Percentiles rank a stretch among this genome's conserved stretches.
Conservation (phyloP, 2,888 invertebrate species). For the Saturnia japonica region DNA sequence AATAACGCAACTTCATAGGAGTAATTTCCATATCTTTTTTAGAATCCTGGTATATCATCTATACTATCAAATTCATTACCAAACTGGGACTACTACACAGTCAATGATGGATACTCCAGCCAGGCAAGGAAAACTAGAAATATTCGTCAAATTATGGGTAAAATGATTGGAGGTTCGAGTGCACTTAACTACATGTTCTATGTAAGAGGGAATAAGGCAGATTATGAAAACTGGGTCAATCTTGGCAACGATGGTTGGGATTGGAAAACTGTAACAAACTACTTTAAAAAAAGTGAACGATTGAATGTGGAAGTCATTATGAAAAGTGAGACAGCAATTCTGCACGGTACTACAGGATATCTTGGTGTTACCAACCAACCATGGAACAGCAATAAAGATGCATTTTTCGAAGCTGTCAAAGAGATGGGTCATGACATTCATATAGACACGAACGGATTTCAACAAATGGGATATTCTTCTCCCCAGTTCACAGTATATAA, state of each 20-base stretch:
- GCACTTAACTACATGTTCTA: slow-evolving; percentile 85
- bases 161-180: slow-evolving; percentile 85
- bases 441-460: slow-evolving; percentile 45
- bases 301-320: slow-evolving; percentile 34
- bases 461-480: slow-evolving; percentile 45
- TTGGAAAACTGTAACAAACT: slow-evolving; percentile 46
- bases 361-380: slow-evolving; percentile 51
- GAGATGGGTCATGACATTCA: slow-evolving; percentile 46
- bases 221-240: slow-evolving; percentile 79
- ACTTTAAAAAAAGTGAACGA: slow-evolving; percentile 56
- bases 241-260: slow-evolving; percentile 79
- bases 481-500: slow-evolving; percentile 42
- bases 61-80: slow-evolving; percentile 42
- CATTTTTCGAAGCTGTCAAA: slow-evolving; percentile 49
- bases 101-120: slow-evolving; percentile 50
- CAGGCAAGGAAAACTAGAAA: slow-evolving; percentile 43
- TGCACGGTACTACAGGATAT: slow-evolving; percentile 44
- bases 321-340: slow-evolving; percentile 52
- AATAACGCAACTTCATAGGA: background rate
- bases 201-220: slow-evolving; percentile 83
- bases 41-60: slow-evolving; percentile 53
- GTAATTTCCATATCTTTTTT: slow-evolving; percentile 24
- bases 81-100: slow-evolving; percentile 51
- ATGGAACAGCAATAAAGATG: slow-evolving; percentile 56
- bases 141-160: slow-evolving; percentile 80